Evolutionary conservation across 2,888 invertebrate genomes (phyloP).

Genomic region (Frankliniella fusca): DNA sequence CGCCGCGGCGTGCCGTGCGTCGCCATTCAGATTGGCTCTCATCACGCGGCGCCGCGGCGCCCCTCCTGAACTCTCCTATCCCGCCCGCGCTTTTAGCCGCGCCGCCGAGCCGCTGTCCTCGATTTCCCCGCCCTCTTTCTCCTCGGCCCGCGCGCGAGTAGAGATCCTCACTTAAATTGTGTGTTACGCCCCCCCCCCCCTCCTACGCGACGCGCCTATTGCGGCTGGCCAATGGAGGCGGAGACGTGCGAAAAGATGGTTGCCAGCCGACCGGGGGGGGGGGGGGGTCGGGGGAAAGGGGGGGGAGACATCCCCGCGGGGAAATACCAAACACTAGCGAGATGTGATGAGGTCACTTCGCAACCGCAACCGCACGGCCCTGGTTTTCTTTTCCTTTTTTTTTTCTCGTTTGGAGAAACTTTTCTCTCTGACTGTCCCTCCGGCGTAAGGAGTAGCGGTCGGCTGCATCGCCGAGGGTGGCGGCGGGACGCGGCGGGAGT

Average conservation of each 20-base stretch:
- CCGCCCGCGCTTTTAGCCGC: background rate
- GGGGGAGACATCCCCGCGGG: background rate
- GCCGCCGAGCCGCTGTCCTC: too few species aligned
- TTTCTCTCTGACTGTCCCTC: too few species aligned
- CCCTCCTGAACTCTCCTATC: background rate
- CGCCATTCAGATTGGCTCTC: slow-evolving; percentile 19
- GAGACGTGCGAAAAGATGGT: background rate
- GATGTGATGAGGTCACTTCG: too few species aligned
- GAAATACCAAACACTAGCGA: background rate
- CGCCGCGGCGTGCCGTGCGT: background rate
- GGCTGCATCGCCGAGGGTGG: background rate
- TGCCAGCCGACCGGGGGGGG: background rate
- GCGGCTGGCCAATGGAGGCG: background rate
- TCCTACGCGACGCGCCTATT: too few species aligned
- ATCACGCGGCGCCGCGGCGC: background rate
- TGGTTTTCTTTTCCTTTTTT: too few species aligned
- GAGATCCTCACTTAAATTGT: background rate
- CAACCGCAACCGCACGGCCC: too few species aligned
- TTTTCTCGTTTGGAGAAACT: too few species aligned
- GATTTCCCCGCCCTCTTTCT: background rate
- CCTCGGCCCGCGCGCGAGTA: background rate
- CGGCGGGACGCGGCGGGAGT: background rate
- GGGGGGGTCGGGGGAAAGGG: background rate
- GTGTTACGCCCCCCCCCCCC: background rate
- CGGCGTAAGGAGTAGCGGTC: background rate